phyloP scores from a whole-genome alignment of 2,888 invertebrate genomes.

The Petrolisthes manimaculis region DNA sequence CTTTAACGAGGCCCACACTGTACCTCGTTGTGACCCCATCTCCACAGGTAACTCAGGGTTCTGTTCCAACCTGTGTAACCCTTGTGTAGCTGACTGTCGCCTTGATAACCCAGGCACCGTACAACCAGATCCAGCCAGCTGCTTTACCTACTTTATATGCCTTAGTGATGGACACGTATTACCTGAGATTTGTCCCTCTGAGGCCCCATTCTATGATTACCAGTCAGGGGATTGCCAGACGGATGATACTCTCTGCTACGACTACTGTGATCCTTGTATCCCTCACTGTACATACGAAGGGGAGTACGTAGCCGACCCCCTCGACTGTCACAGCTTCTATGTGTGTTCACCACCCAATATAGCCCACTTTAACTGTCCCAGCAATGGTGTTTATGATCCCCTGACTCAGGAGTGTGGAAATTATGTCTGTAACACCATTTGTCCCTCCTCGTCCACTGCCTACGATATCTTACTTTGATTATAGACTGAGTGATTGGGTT shows the following conservation, averaged over 20 bases:
- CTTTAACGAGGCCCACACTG: conserved; percentile 7
- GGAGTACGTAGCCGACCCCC: conserved; percentile 1
- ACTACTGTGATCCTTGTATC: conserved; percentile 17
- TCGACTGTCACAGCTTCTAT: conserved; percentile 35
- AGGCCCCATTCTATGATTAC: conserved; percentile 23
- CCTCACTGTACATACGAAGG: conserved; percentile 6
- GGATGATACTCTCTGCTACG: conserved; percentile 29
- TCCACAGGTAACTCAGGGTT: background rate
- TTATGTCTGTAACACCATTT: background rate
- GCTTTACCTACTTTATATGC: conserved; percentile 33
- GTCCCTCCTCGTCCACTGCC: background rate
- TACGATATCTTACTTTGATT: no score
- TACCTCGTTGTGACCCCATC: background rate
- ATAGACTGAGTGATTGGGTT: no score
- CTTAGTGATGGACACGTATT: conserved; percentile 15
- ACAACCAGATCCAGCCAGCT: conserved; percentile 22
- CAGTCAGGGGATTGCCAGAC: conserved; percentile 1
- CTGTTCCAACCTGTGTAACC: conserved; percentile 30
- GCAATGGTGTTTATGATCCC: background rate
- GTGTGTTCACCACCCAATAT: conserved; percentile 33
- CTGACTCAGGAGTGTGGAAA: background rate
- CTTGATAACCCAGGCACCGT: conserved; percentile 10
- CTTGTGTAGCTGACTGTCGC: conserved; percentile 12
- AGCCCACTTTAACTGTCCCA: background rate
- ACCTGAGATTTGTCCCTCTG: background rate